Evolutionary conservation across 2,888 invertebrate genomes (phyloP), one percentile per base, ranked within the genome.

Genomic region (Boloria selene): DNA sequence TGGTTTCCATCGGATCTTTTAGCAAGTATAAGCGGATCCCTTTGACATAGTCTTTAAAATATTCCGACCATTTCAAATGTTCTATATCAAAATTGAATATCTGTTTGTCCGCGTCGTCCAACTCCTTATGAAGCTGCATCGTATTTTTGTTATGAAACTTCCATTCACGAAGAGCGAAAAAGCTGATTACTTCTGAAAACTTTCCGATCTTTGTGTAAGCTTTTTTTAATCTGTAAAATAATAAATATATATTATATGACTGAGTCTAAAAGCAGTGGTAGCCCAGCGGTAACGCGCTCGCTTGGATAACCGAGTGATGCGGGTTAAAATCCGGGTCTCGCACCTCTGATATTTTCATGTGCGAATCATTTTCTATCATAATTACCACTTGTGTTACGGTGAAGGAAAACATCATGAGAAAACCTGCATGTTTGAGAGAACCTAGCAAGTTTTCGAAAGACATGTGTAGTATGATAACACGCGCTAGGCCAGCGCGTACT

Each of bases 81-180:
- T 86, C 83, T 54, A 96, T 93, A 77, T 96, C 94, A 77, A 95
- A 96, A 73, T 94, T 92, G 76, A 95, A 96, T 0, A 93, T 75
- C 22, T 93, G 80, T 70, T 93, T 92, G 79, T 95, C 96, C 0
- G 91, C 92, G 0, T 84, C 83, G 16, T 92, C 89, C 59, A 96
- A 76, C 49, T 93, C 93, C 5, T 84, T 85, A 78, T 88, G 88
- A 0, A 96, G 79, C 0, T 81, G 82, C 49, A 93, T 88, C 0
- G 94, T 87, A 73, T 95, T 95, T 0, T 86, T 83, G 68, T 95
- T 94, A n/a, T 90, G 80, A 74, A 96, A 96, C 45, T 90, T 92
- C 97, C 97, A 97, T 62, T 95, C 93, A 52, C 94, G 90, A 0
- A 93, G 93, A 3, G 95, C 94, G 83, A 97, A 97, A 80, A 96